phyloP scores from a whole-genome alignment of 2,797 vertebrate species.

The Austrolebias charrua region DNA sequence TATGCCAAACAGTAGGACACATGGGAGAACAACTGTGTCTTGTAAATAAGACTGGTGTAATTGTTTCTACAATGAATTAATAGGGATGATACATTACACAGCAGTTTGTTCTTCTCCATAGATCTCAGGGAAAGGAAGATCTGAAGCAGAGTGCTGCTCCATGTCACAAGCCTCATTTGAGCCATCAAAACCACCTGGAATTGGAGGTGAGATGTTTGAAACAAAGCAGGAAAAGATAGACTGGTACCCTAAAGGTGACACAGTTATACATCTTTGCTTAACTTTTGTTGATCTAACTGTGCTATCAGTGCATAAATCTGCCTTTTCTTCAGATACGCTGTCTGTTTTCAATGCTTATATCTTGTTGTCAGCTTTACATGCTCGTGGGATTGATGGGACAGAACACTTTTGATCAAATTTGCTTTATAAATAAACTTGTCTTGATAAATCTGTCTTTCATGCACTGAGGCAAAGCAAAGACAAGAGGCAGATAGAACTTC shows the following conservation, averaged over 20 bases:
- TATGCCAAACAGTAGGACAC: slow-evolving; percentile 20
- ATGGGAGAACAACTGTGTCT: slow-evolving; percentile 13
- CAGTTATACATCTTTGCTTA: slow-evolving; percentile 8
- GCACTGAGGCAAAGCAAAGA: too few relatives aligned
- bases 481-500: too few relatives aligned
- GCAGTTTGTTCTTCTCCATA: too few relatives aligned
- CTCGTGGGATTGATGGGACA: too few relatives aligned
- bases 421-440: too few relatives aligned
- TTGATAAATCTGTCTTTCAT: too few relatives aligned
- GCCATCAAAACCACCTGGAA: slow-evolving; percentile 71
- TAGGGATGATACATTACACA: neutral
- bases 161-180: slow-evolving; percentile 67
- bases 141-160: slow-evolving; percentile 66
- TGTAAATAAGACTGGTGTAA: slow-evolving; percentile 28
- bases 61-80: slow-evolving; percentile 6
- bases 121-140: too few relatives aligned
- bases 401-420: too few relatives aligned
- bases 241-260: slow-evolving; percentile 66
- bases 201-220: slow-evolving; percentile 74
- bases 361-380: too few relatives aligned
- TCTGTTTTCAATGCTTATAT: neutral
- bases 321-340: too few relatives aligned
- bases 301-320: too few relatives aligned
- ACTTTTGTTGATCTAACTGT: neutral
- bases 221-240: slow-evolving; percentile 74